These are phyloP conservation scores for Suillia variegata DNA, from an alignment of 2,888 invertebrate species.

Conservation along the genomic window DNA sequence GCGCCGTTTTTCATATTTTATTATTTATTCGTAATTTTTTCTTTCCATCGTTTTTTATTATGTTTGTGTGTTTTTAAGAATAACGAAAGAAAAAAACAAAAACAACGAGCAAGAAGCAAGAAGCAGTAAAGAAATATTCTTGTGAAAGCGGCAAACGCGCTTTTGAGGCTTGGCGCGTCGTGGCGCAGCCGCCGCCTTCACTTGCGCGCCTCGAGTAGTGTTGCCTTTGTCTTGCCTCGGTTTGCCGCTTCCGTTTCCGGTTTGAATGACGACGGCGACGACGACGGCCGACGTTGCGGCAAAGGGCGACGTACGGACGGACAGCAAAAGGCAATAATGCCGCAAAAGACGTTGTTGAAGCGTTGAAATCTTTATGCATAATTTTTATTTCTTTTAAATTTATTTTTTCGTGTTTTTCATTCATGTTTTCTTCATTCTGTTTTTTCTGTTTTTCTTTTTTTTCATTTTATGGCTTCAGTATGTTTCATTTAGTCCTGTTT, in stretches of 20 bases:
- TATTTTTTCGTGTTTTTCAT: constrained; percentile 36
- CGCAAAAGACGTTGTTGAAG: constrained; percentile 20
- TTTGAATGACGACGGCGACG: background rate
- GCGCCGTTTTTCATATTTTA: constrained; percentile 30
- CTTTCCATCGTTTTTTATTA: constrained; percentile 17
- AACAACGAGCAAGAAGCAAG: constrained; percentile 1
- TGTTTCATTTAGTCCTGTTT: too few relatives aligned
- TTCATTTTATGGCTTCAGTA: constrained; percentile 9
- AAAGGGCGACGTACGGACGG: too few relatives aligned
- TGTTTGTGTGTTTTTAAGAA: background rate
- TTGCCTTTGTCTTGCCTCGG: constrained; percentile 7
- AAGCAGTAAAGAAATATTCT: background rate
- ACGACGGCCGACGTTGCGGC: background rate
- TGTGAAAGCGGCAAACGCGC: background rate
- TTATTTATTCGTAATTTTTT: constrained; percentile 8
- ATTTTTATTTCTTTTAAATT: constrained; percentile 12
- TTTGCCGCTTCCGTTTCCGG: constrained; percentile 31
- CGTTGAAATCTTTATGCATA: constrained; percentile 17
- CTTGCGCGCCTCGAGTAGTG: background rate
- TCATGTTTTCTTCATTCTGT: constrained; percentile 13
- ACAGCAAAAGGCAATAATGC: too few relatives aligned
- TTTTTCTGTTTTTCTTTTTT: constrained; percentile 21
- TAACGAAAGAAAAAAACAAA: constrained; percentile 1
- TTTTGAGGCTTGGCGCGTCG: too few relatives aligned
- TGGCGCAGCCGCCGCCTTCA: background rate